Percentiles rank a stretch among this genome's conserved stretches.
Conservation (phyloP, 2,888 invertebrate species). For the Timema podura region DNA sequence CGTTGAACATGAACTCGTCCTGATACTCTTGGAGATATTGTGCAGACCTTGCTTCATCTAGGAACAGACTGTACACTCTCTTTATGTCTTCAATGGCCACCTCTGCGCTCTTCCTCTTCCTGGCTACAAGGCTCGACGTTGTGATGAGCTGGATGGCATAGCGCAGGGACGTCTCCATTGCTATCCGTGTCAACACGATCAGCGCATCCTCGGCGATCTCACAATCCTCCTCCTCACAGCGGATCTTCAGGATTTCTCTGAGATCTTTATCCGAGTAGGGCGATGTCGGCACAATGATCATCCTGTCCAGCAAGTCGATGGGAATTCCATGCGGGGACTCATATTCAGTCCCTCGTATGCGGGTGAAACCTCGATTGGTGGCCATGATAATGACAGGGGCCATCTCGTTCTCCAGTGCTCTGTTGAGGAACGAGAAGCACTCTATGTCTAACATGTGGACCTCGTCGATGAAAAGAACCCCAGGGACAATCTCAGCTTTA, state of each 20-base stretch:
- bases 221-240: constrained; percentile 97
- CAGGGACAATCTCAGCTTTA: constrained; percentile 97
- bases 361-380: constrained; percentile 91
- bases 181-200: constrained; percentile 86
- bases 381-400: constrained; percentile 99
- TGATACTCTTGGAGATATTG: constrained; percentile 94
- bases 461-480: constrained; percentile 95
- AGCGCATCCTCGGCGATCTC: constrained; percentile 89
- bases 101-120: constrained; percentile 81
- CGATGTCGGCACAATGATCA: constrained; percentile 89
- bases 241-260: constrained; percentile 86
- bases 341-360: constrained; percentile 92
- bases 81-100: constrained; percentile 87
- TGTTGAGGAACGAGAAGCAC: constrained; percentile 96
- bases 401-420: constrained; percentile 95
- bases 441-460: constrained; percentile 99
- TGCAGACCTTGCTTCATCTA: constrained; percentile 90
- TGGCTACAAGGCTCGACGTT: constrained; percentile 89
- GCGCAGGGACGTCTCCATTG: constrained; percentile 87
- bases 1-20: constrained; percentile 85
- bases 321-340: constrained; percentile 96
- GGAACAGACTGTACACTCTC: constrained; percentile 89
- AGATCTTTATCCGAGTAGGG: constrained; percentile 87
- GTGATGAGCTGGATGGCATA: constrained; percentile 98
- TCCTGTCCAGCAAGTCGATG: constrained; percentile 89